Evolutionary conservation across 2,797 vertebrate species (phyloP), one percentile per base, ranked within the genome.

Genomic region (Crenuchus spilurus): DNA sequence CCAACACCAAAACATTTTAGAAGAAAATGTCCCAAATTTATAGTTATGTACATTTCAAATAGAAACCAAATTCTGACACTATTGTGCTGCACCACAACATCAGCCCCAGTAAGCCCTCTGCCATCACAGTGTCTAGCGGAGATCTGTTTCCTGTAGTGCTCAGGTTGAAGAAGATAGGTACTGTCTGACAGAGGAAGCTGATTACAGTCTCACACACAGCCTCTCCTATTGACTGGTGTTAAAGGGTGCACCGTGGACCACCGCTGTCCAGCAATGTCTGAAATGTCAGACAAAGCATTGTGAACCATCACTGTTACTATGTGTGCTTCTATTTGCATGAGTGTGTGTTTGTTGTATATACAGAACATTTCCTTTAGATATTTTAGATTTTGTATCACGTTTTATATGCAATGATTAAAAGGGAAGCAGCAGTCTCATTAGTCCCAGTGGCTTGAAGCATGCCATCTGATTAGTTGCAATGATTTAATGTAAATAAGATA

Each of bases 271-370:
- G 22, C 2, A 28, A 41, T 10, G 39, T 67, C 44, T 72, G 52
- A 75, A 35, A 9, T 49, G 55, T 42, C 73, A 22, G 35, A 60
- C 75, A 76, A 65, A 63, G 30, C 70, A 39, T 35, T 64, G 61
- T 77, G 71, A 75, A 49, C 41, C 55, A 42, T 76, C 20, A 44
- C 6, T 30, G 20, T 46, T 4, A 35, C 7, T 31, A 16, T 33
- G 28, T 62, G 39, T 20, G 52, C n/a, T 22, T 22, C 6, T 65
- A 10, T 49, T 6, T 14, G 28, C 6, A n/a, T 28, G 22, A 3
- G 8, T 67, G 13, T 35, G 41, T 14, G 9, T 24, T 30, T 35
- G 14, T 41, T n/a, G n/a, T n/a, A n/a, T n/a, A 63, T 57, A 75
- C 22, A 30, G 14, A 48, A 13, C 4, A 18, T 28, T 0, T 46